Conservation (phyloP, 1,140 invertebrate genomes). For the Macrobrachium nipponense region DNA sequence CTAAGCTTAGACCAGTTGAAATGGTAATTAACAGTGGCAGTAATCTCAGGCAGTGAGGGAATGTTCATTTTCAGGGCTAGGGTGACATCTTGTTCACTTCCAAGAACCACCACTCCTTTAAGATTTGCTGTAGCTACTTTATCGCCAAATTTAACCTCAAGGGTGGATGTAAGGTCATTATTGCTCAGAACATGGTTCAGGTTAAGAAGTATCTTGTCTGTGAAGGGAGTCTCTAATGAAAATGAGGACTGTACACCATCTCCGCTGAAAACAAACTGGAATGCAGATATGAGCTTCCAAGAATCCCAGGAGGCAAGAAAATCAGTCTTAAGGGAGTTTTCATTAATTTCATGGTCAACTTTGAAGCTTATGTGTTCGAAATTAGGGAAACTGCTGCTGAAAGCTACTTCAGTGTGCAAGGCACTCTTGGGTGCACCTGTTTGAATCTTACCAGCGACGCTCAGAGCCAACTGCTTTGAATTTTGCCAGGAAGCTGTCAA, state of each 20-base stretch:
- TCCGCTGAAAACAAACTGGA: neutral
- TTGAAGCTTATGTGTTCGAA: neutral
- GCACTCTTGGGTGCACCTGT: neutral
- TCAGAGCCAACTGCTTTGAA: neutral
- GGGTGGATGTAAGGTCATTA: neutral
- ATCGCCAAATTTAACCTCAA: constrained; percentile 5
- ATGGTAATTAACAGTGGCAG: neutral
- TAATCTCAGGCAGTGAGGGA: neutral
- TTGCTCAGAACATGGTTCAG: neutral
- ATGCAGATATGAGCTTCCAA: neutral
- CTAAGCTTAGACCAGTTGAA: neutral
- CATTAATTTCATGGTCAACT: neutral
- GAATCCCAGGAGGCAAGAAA: neutral
- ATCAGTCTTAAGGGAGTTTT: neutral
- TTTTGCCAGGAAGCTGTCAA: neutral
- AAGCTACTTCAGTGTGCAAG: neutral
- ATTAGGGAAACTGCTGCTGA: neutral
- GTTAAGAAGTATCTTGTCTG: neutral
- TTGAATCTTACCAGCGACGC: neutral
- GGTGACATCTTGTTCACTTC: neutral
- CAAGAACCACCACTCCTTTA: constrained; percentile 1
- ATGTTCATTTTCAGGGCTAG: neutral
- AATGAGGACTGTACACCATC: neutral
- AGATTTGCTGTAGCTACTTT: neutral
- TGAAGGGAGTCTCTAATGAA: neutral